A percentile compares a stretch with the other conserved stretches of the same genome.
Conservation (phyloP, 2,888 invertebrate genomes). For the Xestia ashworthii region DNA sequence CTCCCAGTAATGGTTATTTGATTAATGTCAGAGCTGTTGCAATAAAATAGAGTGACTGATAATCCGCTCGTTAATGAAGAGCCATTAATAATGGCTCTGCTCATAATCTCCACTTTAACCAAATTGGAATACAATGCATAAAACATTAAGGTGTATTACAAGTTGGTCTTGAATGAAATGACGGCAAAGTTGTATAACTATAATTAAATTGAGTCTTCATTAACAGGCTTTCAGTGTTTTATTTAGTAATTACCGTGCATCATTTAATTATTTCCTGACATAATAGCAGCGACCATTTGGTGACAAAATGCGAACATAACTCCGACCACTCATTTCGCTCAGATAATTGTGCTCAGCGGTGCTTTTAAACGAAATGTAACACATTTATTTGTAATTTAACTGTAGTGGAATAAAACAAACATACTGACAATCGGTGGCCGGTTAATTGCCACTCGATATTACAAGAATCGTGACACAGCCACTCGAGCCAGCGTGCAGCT, state of each 20-base stretch:
- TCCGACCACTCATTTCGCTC: slow-evolving; percentile 43
- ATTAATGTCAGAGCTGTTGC: slow-evolving; percentile 33
- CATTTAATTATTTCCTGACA: slow-evolving; percentile 16
- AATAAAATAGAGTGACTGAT: slow-evolving; percentile 45
- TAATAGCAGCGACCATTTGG: slow-evolving; percentile 14
- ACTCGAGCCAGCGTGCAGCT: slow-evolving; percentile 31
- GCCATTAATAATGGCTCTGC: slow-evolving; percentile 25
- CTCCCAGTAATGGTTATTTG: slow-evolving; percentile 50
- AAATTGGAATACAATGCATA: slow-evolving; percentile 29
- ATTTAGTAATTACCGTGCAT: slow-evolving; percentile 27
- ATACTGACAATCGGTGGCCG: slow-evolving; percentile 40
- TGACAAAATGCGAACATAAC: slow-evolving; percentile 45
- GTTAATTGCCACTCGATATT: slow-evolving; percentile 67
- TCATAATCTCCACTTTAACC: slow-evolving; percentile 36
- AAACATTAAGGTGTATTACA: not conserved
- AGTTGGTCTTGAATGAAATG: slow-evolving; percentile 2
- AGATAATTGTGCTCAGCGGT: slow-evolving; percentile 41
- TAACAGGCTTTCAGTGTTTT: not conserved
- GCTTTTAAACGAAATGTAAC: slow-evolving; percentile 44
- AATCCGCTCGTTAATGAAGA: slow-evolving; percentile 28
- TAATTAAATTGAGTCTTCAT: not conserved
- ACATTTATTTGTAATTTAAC: slow-evolving; percentile 52
- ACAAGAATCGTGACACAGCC: slow-evolving; percentile 57
- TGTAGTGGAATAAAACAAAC: slow-evolving; percentile 49
- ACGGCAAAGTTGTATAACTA: not conserved